phyloP scores from a whole-genome alignment of 1,140 invertebrate genomes.

The Atta texana region DNA sequence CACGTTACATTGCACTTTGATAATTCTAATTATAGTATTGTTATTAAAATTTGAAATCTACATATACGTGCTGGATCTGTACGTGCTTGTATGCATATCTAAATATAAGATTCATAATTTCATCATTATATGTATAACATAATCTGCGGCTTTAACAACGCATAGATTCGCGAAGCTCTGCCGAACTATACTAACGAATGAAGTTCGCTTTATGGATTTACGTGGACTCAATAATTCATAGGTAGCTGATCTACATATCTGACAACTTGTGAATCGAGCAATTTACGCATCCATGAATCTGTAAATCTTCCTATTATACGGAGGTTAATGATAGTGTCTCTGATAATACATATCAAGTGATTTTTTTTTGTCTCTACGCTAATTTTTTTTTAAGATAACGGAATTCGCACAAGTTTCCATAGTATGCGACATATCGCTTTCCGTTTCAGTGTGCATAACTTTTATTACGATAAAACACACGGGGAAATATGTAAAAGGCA shows the following conservation, averaged over 20 bases:
- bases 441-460: slow-evolving; percentile 22
- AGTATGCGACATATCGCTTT: background rate
- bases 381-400: slow-evolving; percentile 11
- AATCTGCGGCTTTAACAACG: slow-evolving; percentile 40
- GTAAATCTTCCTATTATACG: background rate
- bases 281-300: slow-evolving; percentile 3
- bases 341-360: background rate
- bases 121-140: background rate
- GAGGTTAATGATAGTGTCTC: background rate
- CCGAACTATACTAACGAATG: slow-evolving; percentile 49
- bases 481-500: slow-evolving; percentile 33
- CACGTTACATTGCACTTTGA: background rate
- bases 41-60: background rate
- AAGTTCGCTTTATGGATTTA: slow-evolving; percentile 41
- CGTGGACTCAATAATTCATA: slow-evolving; percentile 41
- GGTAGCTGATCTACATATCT: background rate
- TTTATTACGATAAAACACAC: slow-evolving; percentile 56
- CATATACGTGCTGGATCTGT: too few relatives aligned
- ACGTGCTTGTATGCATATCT: too few relatives aligned
- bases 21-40: slow-evolving; percentile 1
- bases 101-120: slow-evolving; percentile 54
- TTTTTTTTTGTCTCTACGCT: background rate
- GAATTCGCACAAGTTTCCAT: background rate
- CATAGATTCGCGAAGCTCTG: slow-evolving; percentile 20
- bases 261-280: slow-evolving; percentile 1